Evolutionary conservation across 2,797 vertebrate species (phyloP), one percentile per base, ranked within the genome.

Genomic region (Gymnothorax javanicus): DNA sequence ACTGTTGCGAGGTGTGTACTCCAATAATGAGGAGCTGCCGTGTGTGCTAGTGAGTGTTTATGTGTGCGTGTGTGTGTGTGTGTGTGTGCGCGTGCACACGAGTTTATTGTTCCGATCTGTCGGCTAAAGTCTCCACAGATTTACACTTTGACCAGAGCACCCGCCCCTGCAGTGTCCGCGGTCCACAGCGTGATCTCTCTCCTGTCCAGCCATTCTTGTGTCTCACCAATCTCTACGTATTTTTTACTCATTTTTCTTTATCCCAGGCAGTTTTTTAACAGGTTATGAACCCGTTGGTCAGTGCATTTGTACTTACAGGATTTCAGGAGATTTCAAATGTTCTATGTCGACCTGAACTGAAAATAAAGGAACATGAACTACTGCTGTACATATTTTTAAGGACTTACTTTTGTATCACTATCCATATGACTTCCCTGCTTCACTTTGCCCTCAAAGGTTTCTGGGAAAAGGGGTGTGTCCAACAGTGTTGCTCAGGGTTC

Each of bases 391-490:
- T 75, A 87, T 71, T 89, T 89, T 85, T 75, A 77, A 87, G 67
- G 84, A 71, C 85, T 91, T 86, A 90, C 85, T 91, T 91, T 90
- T 90, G 27, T 90, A 88, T 89, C 89, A 85, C 89, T 90, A 90
- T 90, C 87, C 87, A 85, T 88, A 75, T 82, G 77, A 91, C 87
- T 91, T 91, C 89, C 89, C 90, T 85, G 89, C 88, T 90, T 94
- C 94, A 95, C 93, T 94, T 93, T 96, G 95, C 95, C 92, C 91
- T 89, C 91, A 91, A 92, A 93, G 92, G 89, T 90, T 91, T 89
- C 92, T 92, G 92, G 92, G 91, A 92, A 92, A 89, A 11, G 82
- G 88, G 85, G 75, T 64, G 83, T 87, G 91, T 89, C 88, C 89
- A 93, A 90, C 91, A 91, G 91, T 91, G 92, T 93, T 90, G 87